Conservation (phyloP, 1,140 invertebrate species). For the Cotesia chilonis region DNA sequence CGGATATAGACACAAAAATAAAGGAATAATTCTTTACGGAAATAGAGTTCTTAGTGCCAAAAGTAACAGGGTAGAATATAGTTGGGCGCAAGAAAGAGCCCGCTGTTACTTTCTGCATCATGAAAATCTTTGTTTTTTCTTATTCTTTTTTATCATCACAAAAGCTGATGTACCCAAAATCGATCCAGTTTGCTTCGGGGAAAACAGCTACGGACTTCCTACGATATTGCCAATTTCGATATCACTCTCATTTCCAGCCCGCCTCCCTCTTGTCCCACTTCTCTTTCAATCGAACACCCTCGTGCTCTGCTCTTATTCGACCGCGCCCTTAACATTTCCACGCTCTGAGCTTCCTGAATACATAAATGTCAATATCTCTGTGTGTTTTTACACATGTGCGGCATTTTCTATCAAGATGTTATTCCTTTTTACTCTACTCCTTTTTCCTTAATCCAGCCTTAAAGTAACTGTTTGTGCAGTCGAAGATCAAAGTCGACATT, state of each 20-base stretch:
- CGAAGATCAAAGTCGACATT: no score
- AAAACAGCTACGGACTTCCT: constrained; percentile 15
- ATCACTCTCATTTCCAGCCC: constrained; percentile 49
- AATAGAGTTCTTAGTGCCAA: constrained; percentile 14
- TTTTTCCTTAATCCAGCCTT: no score
- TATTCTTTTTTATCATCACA: no score
- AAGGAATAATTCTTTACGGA: no score
- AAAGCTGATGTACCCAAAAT: constrained; percentile 17
- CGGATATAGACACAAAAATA: no score
- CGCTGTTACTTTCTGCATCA: background rate
- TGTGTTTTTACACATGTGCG: no score
- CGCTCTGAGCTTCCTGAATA: background rate
- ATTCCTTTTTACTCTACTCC: no score
- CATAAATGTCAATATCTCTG: no score
- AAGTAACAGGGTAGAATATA: constrained; percentile 5
- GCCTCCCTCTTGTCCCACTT: background rate
- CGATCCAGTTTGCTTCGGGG: constrained; percentile 34
- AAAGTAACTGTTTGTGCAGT: no score
- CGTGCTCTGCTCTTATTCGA: background rate
- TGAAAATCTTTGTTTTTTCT: constrained; percentile 14
- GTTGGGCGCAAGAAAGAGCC: no score
- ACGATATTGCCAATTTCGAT: constrained; percentile 56
- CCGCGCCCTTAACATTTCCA: no score
- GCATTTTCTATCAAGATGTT: no score
- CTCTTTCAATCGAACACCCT: constrained; percentile 28